Base-by-base conservation (phyloP, 2,113 vertebrate genomes). In the Xenus cinereus region DNA sequence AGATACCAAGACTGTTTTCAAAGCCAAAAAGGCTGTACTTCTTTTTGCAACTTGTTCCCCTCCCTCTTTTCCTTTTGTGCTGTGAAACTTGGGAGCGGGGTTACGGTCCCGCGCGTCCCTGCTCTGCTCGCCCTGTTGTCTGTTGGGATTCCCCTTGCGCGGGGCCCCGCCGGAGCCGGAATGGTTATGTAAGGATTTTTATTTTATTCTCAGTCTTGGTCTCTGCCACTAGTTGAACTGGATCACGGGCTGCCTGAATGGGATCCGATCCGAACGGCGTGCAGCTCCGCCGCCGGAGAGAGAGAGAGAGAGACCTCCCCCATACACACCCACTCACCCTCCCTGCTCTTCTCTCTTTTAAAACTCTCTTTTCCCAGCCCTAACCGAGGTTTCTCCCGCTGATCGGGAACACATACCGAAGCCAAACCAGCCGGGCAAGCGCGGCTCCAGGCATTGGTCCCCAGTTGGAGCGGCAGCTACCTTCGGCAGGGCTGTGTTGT, bases 171-270 rank as follows among this genome's bases (percentile, higher is more conserved):
- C 18, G 3, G 93, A 95, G 96, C 97, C 91, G 39, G 80, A 63
- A 41, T 90, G 78, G 94, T 97, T 96, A 96, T 93, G 87, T 96
- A 97, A 96, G 97, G 97, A 94, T 95, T 97, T 95, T 87, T 93
- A 84, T 96, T 93, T 96, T 97, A 96, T 96, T 97, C 93, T 88
- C 82, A 35, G 91, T 86, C 93, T 95, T 80, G 79, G 69, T 85
- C 94, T 93, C 95, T 94, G 87, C 96, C 89, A 97, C 96, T 91
- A 97, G 97, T 98, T 98, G 96, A 96, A 96, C 89, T 96, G 97
- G 87, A 94, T 97, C 92, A 76, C 26, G 4, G 73, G 62, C 82
- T 66, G 91, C 71, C 89, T 96, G 89, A 96, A 94, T 95, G 90
- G 93, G 79, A 93, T 74, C 79, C 4, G 60, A 85, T 93, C 57